phyloP scores from a whole-genome alignment of 2,888 invertebrate genomes.

The Acleris sparsana region DNA sequence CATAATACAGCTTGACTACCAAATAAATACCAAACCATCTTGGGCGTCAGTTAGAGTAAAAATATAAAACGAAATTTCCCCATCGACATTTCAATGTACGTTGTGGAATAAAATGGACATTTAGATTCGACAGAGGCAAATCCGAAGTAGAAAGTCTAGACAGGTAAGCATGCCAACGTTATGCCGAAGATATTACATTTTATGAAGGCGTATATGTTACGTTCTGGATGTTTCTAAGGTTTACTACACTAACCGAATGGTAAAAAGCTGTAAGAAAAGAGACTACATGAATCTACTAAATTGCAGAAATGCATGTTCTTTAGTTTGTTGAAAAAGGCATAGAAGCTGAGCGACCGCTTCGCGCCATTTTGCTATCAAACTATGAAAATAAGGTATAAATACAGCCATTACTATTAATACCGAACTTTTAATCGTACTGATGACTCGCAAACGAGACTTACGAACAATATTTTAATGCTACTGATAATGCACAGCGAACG shows the following conservation, averaged over 20 bases:
- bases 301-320: too few species aligned
- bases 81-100: constrained; percentile 7
- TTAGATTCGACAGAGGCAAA: constrained; percentile 25
- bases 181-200: not conserved
- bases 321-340: too few species aligned
- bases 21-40: not conserved
- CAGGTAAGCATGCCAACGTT: constrained; percentile 7
- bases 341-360: too few species aligned
- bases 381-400: too few species aligned
- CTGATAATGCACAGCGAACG: too few species aligned
- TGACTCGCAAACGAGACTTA: too few species aligned
- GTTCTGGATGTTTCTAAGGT: not conserved
- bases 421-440: too few species aligned
- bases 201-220: constrained; percentile 6
- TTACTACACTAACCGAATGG: not conserved
- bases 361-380: too few species aligned
- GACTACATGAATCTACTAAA: too few species aligned
- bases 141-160: constrained; percentile 26
- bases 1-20: not conserved
- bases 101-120: constrained; percentile 25
- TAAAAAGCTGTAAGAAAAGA: not conserved
- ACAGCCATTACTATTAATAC: too few species aligned
- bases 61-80: constrained; percentile 13
- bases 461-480: too few species aligned
- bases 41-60: not conserved